phyloP scores from a whole-genome alignment of 2,888 invertebrate genomes.

The Drosophila formosana region DNA sequence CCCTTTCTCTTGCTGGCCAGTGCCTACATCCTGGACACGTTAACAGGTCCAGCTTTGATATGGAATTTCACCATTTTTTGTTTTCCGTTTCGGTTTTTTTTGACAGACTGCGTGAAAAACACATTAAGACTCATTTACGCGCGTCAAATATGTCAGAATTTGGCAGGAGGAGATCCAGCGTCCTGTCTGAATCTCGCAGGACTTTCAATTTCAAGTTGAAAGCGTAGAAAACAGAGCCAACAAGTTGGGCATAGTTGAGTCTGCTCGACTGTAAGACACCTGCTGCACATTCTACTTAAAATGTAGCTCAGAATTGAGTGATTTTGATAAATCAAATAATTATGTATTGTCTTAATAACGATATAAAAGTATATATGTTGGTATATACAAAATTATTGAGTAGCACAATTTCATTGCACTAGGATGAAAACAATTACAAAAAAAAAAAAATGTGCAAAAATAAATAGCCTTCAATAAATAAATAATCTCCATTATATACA shows the following conservation, averaged over 20 bases:
- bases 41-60: constrained; percentile 54
- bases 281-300: background rate
- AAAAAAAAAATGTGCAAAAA: too few relatives aligned
- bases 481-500: too few relatives aligned
- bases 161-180: constrained; percentile 14
- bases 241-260: background rate
- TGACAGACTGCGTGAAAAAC: constrained; percentile 64
- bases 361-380: too few relatives aligned
- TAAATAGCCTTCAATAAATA: too few relatives aligned
- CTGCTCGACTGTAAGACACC: background rate
- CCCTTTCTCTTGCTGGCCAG: background rate
- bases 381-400: too few relatives aligned
- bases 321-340: too few relatives aligned
- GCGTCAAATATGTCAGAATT: constrained; percentile 67
- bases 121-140: constrained; percentile 78
- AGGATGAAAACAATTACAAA: too few relatives aligned
- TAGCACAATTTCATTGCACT: too few relatives aligned
- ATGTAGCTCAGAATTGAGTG: too few relatives aligned
- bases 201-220: constrained; percentile 69
- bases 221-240: constrained; percentile 14
- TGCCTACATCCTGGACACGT: constrained; percentile 34
- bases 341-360: too few relatives aligned
- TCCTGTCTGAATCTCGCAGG: constrained; percentile 65
- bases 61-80: constrained; percentile 43
- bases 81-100: constrained; percentile 14